These are phyloP conservation scores for Myoxocephalus aenaeus DNA, from an alignment of 2,797 vertebrate genomes.

Conservation along the genomic window DNA sequence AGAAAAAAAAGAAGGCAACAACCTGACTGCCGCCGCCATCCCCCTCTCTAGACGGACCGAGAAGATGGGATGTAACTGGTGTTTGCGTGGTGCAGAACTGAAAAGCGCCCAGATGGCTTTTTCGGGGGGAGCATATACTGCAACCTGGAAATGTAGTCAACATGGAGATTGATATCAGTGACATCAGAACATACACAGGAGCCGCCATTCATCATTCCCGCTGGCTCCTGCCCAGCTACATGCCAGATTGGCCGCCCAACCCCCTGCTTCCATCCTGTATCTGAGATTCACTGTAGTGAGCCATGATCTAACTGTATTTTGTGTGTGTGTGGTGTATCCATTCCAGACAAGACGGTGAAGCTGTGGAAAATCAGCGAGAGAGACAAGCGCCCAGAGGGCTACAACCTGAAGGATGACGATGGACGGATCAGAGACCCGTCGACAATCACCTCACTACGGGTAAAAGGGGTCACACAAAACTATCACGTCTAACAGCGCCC, in stretches of 20 bases:
- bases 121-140: slow-evolving; percentile 18
- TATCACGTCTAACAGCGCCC: background rate
- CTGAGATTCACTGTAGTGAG: slow-evolving; percentile 56
- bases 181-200: slow-evolving; percentile 63
- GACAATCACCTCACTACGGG: slow-evolving; percentile 95
- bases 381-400: slow-evolving; percentile 96
- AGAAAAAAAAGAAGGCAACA: slow-evolving; percentile 34
- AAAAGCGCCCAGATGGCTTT: slow-evolving; percentile 66
- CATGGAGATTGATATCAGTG: slow-evolving; percentile 74
- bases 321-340: slow-evolving; percentile 41
- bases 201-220: slow-evolving; percentile 69
- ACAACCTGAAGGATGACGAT: slow-evolving; percentile 98
- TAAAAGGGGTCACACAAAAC: slow-evolving; percentile 71
- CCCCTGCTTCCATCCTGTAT: slow-evolving; percentile 66
- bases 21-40: slow-evolving; percentile 59
- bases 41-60: slow-evolving; percentile 48
- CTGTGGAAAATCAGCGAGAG: slow-evolving; percentile 99
- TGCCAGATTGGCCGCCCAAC: slow-evolving; percentile 79
- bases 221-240: slow-evolving; percentile 78
- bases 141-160: slow-evolving; percentile 63
- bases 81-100: slow-evolving; percentile 56
- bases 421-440: slow-evolving; percentile 94
- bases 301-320: slow-evolving; percentile 51
- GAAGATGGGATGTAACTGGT: slow-evolving; percentile 70
- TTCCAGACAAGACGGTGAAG: slow-evolving; percentile 94